Base-by-base conservation (phyloP, 2,797 vertebrate genomes). In the Muscicapa comitata region DNA sequence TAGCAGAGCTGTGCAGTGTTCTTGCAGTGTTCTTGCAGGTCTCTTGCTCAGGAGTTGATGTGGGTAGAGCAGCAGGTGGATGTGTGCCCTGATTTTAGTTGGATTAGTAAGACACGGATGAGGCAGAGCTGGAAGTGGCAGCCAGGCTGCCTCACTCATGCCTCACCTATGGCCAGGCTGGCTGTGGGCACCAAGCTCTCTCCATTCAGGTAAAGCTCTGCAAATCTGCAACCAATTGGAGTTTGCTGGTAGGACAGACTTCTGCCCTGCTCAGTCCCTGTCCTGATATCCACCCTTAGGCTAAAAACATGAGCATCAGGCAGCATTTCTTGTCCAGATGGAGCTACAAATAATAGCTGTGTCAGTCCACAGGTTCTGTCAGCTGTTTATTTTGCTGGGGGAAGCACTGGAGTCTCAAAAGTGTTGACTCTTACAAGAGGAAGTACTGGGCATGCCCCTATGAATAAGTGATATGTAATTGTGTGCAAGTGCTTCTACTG, bases 381-480 rank as follows among this genome's bases (percentile, higher is more conserved):
- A 59, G 65, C 51, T 94, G 53, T 72, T 86, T 81, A 19, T 94
- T 88, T 94, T 92, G n/a, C 61, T 85, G 74, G 42, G 76, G 77
- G 31, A 93, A 87, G 92, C 63, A 73, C 75, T 87, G 25, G 68
- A 94, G 62, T 83, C 70, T 95, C 73, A 45, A 54, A 90, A 78
- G 28, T 81, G 47, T 87, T 89, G 71, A 79, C 53, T 89, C 31
- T 70, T 77, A 3, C 4, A 45, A 74, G 74, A 94, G 76, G 74
- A 81, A 82, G 67, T 90, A 26, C 57, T 68, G 89, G 80, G 71
- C 80, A 79, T 90, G 61, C 68, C 90, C 11, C 0, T 53, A 20
- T 42, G 67, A 80, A 47, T 77, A 76, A 94, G 43, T 45, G 63
- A 86, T 87, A 92, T 83, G 37, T 82, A 81, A 76, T 75, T 94